Conservation (phyloP, 2,113 vertebrate species). For the Oreochromis tanganicae region DNA sequence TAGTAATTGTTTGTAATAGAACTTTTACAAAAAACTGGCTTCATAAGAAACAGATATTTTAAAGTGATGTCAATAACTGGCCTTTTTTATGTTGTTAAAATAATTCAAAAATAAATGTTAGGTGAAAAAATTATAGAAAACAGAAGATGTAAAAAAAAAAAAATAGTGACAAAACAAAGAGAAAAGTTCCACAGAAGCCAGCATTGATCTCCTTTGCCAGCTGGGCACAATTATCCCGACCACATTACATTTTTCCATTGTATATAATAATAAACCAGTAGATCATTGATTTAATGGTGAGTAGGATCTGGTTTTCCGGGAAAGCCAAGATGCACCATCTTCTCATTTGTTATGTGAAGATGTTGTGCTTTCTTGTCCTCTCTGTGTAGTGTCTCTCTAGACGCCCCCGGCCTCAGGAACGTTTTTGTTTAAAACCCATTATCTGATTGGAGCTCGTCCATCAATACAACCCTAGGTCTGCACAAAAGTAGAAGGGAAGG, state of each 20-base stretch:
- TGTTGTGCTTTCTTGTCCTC: conserved; percentile 33
- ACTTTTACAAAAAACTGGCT: not conserved
- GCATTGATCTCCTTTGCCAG: not conserved
- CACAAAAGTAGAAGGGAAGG: not conserved
- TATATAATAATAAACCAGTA: not conserved
- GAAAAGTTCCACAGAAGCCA: rapidly evolving
- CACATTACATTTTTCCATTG: not conserved
- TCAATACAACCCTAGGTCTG: conserved; percentile 7
- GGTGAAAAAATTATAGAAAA: not conserved
- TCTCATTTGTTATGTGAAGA: not conserved
- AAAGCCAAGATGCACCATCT: not conserved
- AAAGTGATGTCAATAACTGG: not conserved
- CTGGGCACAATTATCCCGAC: not conserved
- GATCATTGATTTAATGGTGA: not conserved
- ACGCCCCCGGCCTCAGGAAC: not conserved
- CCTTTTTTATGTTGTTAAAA: not conserved
- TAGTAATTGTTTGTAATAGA: not conserved
- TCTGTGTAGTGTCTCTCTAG: conserved; percentile 40
- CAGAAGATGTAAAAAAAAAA: not conserved
- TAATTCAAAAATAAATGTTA: rapidly evolving
- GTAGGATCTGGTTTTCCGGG: not conserved
- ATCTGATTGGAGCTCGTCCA: conserved; percentile 50
- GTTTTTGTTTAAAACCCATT: conserved; percentile 49
- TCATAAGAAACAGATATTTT: not conserved
- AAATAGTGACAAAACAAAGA: not conserved